Base-by-base conservation (phyloP, 2,113 vertebrate species). In the Phalacrocorax carbo region DNA sequence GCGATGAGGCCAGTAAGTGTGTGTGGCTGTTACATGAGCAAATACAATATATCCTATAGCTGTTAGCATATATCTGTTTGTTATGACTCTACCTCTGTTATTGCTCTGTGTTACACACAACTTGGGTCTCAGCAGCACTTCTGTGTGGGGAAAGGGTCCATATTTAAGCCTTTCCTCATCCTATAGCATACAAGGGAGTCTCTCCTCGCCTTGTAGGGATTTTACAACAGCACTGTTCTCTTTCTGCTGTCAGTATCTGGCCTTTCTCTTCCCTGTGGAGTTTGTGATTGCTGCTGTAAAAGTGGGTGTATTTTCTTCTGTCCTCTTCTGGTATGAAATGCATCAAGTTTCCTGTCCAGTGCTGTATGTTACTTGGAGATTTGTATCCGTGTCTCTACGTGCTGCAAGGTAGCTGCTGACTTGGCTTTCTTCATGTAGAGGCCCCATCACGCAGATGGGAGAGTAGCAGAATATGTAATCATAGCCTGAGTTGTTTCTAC, bases 1-100 rank as follows among this genome's bases (percentile, higher is more conserved):
- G 75, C 11, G 3, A 20, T 6, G 30, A 73, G 86, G 75, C 49
- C 17, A 5, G 4, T 69, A 6, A 52, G 61, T 0, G 15, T 57
- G 83, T 86, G 83, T 68, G 88, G 46, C 76, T 93, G 40, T 88
- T 91, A 76, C 25, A 54, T 76, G 83, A 91, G 87, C 83, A 93
- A 96, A 95, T 71, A 65, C 73, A 95, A 75, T 42, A n/a, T 70
- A 58, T 55, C 88, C 51, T 27, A 2, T 61, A 84, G 68, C 79
- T 80, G 78, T 42, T 92, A 86, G 57, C 61, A n/a, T 75, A 52
- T 21, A 46, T 87, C 80, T 90, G 64, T 58, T 15, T 70, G 51
- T 71, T 42, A 52, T 46, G 60, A 81, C 69, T 78, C 10, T 54
- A 79, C 95, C 91, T 91, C 70, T 86, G 71, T 92, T 70, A 32